Percentiles rank a stretch among this genome's conserved stretches.
phyloP scores from a whole-genome alignment of 2,113 vertebrate genomes.

The Prinia subflava region DNA sequence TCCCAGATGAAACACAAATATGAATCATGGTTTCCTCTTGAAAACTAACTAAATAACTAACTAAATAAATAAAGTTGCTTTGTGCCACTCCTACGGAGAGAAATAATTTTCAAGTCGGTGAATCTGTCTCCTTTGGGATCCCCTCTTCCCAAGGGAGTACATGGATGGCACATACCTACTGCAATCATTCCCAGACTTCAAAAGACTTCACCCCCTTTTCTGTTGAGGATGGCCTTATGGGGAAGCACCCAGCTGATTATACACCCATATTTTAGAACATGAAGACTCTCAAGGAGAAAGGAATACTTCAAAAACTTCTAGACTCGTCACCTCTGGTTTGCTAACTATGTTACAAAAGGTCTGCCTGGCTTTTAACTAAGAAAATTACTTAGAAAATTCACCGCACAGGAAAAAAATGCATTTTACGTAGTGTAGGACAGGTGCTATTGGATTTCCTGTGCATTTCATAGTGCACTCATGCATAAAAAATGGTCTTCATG shows the following conservation, averaged over 20 bases:
- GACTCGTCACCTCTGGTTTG: background rate
- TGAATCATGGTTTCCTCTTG: background rate
- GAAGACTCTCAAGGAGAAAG: background rate
- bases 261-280: background rate
- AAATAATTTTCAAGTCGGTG: background rate
- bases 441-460: background rate
- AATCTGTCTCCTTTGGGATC: background rate
- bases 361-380: background rate
- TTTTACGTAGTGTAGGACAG: background rate
- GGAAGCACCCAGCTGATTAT: background rate
- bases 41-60: background rate
- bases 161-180: background rate
- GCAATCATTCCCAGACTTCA: background rate
- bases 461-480: background rate
- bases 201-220: background rate
- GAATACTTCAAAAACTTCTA: background rate
- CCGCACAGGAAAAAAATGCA: fast-evolving
- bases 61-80: background rate
- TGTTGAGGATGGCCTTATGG: fast-evolving
- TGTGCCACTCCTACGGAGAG: background rate
- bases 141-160: fast-evolving
- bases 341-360: background rate
- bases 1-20: background rate
- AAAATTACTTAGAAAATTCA: background rate
- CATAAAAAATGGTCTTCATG: fast-evolving